phyloP scores from a whole-genome alignment of 2,113 vertebrate species.

The Columba janthina region DNA sequence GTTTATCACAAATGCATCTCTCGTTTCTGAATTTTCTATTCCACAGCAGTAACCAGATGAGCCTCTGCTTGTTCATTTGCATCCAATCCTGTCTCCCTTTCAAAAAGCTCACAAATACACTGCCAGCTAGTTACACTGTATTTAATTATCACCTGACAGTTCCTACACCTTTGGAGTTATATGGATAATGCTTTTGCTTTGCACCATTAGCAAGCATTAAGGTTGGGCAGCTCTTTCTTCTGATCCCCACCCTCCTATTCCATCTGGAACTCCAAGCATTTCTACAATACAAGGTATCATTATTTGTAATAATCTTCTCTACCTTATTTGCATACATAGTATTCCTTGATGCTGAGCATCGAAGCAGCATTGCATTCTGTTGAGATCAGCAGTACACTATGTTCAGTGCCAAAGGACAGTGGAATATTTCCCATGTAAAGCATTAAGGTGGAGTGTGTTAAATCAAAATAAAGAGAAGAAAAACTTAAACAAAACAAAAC shows the following conservation, averaged over 20 bases:
- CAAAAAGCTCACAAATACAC: not conserved
- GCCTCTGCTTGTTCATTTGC: slow-evolving; percentile 1
- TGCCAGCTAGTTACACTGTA: not conserved
- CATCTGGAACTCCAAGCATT: not conserved
- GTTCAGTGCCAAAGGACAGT: not conserved
- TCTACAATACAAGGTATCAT: not conserved
- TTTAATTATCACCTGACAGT: not conserved
- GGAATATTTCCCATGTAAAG: not conserved
- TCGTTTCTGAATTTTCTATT: slow-evolving; percentile 33
- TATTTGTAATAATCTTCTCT: not conserved
- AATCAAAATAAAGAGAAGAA: not conserved
- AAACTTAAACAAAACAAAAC: too few relatives aligned
- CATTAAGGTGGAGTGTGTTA: not conserved
- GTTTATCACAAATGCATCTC: slow-evolving; percentile 49
- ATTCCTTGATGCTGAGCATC: not conserved
- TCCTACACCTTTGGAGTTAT: not conserved
- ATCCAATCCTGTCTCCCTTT: not conserved
- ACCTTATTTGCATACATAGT: not conserved
- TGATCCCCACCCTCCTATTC: not conserved
- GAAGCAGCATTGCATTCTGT: not conserved
- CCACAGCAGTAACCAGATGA: not conserved
- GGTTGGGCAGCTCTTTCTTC: not conserved
- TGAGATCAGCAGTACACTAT: not conserved
- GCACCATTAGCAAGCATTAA: not conserved
- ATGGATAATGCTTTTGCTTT: not conserved